Evolutionary conservation across 2,113 vertebrate species (phyloP).

Genomic region (Forbesichthys papilliferus): DNA sequence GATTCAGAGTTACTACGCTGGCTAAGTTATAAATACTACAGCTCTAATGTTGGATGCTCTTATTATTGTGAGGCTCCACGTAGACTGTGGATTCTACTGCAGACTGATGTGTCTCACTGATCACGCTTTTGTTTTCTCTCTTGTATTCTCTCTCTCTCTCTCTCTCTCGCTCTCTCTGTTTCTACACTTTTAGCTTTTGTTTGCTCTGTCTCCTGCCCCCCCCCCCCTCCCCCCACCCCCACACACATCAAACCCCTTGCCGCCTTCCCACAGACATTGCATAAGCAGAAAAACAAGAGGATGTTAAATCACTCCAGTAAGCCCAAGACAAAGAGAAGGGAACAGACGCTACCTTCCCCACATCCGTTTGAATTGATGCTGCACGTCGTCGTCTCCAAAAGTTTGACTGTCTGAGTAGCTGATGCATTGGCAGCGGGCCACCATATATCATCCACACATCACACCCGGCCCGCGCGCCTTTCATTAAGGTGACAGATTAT

Average conservation of each 20-base stretch:
- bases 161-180: slow-evolving; percentile 37
- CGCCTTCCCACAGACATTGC: slow-evolving; percentile 55
- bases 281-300: slow-evolving; percentile 57
- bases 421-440: slow-evolving; percentile 71
- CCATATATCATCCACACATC: slow-evolving; percentile 71
- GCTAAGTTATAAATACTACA: slow-evolving; percentile 32
- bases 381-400: slow-evolving; percentile 66
- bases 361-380: slow-evolving; percentile 69
- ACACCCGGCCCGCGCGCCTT: slow-evolving; percentile 53
- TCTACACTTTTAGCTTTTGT: slow-evolving; percentile 54
- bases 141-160: not conserved
- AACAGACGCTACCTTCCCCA: slow-evolving; percentile 33
- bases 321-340: slow-evolving; percentile 47
- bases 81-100: slow-evolving; percentile 46
- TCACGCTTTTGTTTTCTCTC: slow-evolving; percentile 22
- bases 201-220: slow-evolving; percentile 26
- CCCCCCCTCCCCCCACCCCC: not conserved
- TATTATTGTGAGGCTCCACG: slow-evolving; percentile 41
- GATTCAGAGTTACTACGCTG: slow-evolving; percentile 23
- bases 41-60: slow-evolving; percentile 44
- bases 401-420: slow-evolving; percentile 67
- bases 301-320: slow-evolving; percentile 65
- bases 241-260: slow-evolving; percentile 11
- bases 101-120: slow-evolving; percentile 39
- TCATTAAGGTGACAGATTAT: slow-evolving; percentile 75